Percentiles rank a stretch among this genome's conserved stretches.
These are phyloP conservation scores for Paelopatides confundens DNA, from an alignment of 53 echinoderm and acorn worm species.

Conservation along the genomic window DNA sequence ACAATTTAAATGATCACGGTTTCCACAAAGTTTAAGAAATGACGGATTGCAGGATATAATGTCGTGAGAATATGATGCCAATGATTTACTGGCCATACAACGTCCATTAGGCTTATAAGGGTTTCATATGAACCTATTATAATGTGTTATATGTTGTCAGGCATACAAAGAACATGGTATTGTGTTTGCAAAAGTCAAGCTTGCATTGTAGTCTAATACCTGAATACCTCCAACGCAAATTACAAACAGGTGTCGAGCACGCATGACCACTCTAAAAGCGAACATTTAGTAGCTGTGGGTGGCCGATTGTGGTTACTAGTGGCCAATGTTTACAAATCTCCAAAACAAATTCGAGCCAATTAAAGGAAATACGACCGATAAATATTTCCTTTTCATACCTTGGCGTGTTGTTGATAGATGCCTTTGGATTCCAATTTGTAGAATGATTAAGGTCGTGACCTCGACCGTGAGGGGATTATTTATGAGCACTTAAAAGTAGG, in stretches of 20 bases:
- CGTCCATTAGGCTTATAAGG: too few species aligned
- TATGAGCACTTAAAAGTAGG: slow-evolving; percentile 6
- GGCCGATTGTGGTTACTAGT: slow-evolving; percentile 19
- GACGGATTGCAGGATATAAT: too few species aligned
- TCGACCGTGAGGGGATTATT: slow-evolving; percentile 13
- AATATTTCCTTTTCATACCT: background rate
- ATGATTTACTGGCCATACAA: too few species aligned
- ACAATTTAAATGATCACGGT: too few species aligned
- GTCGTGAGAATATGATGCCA: too few species aligned
- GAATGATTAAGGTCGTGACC: slow-evolving; percentile 28
- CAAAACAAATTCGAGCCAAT: slow-evolving; percentile 37
- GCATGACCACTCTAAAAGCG: background rate
- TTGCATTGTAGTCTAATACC: too few species aligned
- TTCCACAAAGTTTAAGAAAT: too few species aligned
- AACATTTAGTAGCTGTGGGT: background rate
- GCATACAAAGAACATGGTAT: too few species aligned
- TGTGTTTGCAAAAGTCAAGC: too few species aligned
- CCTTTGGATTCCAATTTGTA: slow-evolving; percentile 36
- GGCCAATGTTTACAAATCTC: slow-evolving; percentile 32
- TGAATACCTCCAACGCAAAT: background rate
- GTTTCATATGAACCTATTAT: too few species aligned
- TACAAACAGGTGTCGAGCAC: background rate
- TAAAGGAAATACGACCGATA: slow-evolving; percentile 31
- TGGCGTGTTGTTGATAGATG: slow-evolving; percentile 11
- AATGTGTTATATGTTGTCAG: too few species aligned